These are phyloP conservation scores for Cyphomyrmex costatus DNA, from an alignment of 1,140 invertebrate genomes.

Conservation along the genomic window DNA sequence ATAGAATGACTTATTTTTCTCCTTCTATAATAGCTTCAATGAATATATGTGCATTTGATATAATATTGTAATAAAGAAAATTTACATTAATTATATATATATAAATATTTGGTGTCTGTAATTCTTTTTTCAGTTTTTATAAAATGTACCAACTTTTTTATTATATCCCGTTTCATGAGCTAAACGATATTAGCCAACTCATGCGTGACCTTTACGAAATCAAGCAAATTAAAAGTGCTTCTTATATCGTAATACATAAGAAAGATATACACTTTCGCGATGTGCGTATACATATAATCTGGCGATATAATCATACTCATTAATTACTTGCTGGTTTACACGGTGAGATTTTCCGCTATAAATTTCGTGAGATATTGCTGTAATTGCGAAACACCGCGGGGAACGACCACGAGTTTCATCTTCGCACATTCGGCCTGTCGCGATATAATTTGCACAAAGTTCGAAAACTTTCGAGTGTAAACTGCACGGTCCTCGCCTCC, in stretches of 20 bases:
- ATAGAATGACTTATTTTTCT: background rate
- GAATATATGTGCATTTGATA: background rate
- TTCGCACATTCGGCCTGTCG: slow-evolving; percentile 57
- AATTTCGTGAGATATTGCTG: slow-evolving; percentile 44
- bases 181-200: background rate
- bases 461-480: slow-evolving; percentile 70
- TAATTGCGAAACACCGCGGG: slow-evolving; percentile 42
- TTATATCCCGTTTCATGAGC: too few species aligned
- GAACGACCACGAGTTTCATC: slow-evolving; percentile 58
- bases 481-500: slow-evolving; percentile 46
- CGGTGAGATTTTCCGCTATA: slow-evolving; percentile 55
- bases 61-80: background rate
- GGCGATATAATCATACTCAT: slow-evolving; percentile 22
- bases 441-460: slow-evolving; percentile 69
- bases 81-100: background rate
- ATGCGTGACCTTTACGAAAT: background rate
- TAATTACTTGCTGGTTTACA: slow-evolving; percentile 40
- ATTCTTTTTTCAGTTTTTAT: background rate
- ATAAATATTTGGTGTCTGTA: background rate
- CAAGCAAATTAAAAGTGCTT: background rate
- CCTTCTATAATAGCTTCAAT: too few species aligned
- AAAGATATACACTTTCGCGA: slow-evolving; percentile 2
- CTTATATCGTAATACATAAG: background rate
- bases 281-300: background rate
- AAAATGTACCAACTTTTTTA: background rate